Evolutionary conservation across 2,797 vertebrate genomes (phyloP).

Genomic region (Perdix hodgsoniae): DNA sequence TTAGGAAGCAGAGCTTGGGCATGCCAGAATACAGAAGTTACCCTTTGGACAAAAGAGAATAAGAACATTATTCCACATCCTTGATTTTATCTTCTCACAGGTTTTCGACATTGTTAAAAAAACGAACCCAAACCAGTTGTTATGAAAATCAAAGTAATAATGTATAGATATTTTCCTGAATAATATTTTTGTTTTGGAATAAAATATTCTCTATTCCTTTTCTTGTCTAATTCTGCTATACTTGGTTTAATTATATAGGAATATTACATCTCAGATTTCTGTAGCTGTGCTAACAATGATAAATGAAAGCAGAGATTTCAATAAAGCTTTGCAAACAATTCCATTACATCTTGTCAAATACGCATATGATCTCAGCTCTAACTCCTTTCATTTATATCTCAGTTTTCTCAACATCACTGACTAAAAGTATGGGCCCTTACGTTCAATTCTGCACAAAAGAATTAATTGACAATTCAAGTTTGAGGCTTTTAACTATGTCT

Average conservation of each 20-base stretch:
- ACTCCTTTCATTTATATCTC: constrained; percentile 75
- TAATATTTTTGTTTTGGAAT: constrained; percentile 61
- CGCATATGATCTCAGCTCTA: constrained; percentile 57
- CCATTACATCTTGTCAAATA: constrained; percentile 78
- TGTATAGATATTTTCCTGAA: constrained; percentile 52
- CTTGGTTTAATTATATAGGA: constrained; percentile 72
- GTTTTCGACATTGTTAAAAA: not conserved
- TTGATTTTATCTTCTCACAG: not conserved
- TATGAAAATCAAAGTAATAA: constrained; percentile 56
- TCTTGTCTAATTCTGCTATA: constrained; percentile 69
- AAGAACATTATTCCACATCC: not conserved
- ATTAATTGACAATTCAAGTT: constrained; percentile 53
- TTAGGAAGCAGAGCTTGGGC: not conserved
- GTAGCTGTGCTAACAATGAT: constrained; percentile 80
- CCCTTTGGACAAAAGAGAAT: not conserved
- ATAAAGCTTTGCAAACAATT: constrained; percentile 83
- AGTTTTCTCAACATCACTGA: constrained; percentile 69
- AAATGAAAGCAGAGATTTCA: constrained; percentile 78
- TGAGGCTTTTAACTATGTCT: constrained; percentile 62
- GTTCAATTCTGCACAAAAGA: constrained; percentile 51
- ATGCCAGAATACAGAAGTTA: not conserved
- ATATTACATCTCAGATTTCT: constrained; percentile 71
- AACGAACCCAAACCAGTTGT: constrained; percentile 11
- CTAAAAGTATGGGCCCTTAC: constrained; percentile 31
- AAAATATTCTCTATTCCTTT: constrained; percentile 68